Conservation (phyloP, 2,113 vertebrate genomes). For the Onychostoma macrolepis region DNA sequence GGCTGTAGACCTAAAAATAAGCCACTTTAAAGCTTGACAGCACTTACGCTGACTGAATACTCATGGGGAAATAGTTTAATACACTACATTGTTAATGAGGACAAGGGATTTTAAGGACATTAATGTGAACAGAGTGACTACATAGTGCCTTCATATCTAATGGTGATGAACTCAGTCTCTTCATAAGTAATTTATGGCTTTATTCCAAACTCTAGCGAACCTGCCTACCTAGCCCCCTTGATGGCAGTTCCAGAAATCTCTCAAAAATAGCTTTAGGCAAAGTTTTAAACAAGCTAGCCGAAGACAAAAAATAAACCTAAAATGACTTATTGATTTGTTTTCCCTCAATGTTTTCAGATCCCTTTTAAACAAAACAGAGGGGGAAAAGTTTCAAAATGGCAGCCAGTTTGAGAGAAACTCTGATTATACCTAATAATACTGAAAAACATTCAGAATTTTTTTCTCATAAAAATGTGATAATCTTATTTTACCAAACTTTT, state of each 20-base stretch:
- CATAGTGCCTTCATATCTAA: not conserved
- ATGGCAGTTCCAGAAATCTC: not conserved
- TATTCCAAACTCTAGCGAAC: slow-evolving; percentile 5
- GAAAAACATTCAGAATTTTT: too few species aligned
- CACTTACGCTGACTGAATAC: not conserved
- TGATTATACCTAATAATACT: too few species aligned
- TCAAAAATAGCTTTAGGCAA: not conserved
- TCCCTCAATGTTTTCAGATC: not conserved
- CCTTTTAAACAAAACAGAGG: not conserved
- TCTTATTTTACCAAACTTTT: not conserved
- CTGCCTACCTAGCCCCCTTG: not conserved
- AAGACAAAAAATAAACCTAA: not conserved
- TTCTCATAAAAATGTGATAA: not conserved
- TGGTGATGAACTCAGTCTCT: not conserved
- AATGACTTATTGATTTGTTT: not conserved
- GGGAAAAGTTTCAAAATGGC: not conserved
- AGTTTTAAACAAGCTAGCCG: not conserved
- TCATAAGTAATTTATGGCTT: not conserved
- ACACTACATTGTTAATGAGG: slow-evolving; percentile 2
- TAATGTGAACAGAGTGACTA: not conserved
- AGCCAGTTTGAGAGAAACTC: not conserved
- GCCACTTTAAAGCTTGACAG: slow-evolving; percentile 16
- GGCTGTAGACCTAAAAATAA: slow-evolving; percentile 5
- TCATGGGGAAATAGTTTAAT: not conserved
- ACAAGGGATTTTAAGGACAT: not conserved